Base-by-base conservation (phyloP, 2,888 invertebrate genomes). In the Andrena bucephala region DNA sequence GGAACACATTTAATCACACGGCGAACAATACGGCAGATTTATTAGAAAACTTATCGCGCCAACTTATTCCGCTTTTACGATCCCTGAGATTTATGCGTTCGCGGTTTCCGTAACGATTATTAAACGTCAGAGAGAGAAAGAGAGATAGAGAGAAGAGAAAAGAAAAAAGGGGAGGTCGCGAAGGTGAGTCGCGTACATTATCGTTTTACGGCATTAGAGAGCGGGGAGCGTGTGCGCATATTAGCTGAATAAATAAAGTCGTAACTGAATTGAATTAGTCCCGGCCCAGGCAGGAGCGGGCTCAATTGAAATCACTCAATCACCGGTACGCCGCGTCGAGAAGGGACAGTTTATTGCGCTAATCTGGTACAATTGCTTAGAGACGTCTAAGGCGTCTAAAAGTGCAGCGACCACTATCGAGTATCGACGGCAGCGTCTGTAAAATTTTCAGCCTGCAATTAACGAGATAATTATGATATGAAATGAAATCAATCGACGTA, bases 291-390 rank as follows among this genome's bases (percentile, higher is more conserved):
- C 42, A 16, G 42, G 72, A 86, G 86, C 87, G 89, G 89, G 91
- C 89, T 84, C 89, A 90, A 91, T 90, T 90, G 90, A 91, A 88
- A 91, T 90, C 88, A 88, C 88, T 90, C 90, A 89, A 91, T 92
- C 90, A 91, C 87, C 84, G 69, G 66, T 66, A 54, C 67, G 72
- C 60, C 62, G 59, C 65, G 70, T 57, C 71, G 69, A 69, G 72
- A 80, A 75, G 79, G 70, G 74, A 69, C 62, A 77, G 75, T 52
- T 84, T 50, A 52, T 50, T 74, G 70, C 77, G 73, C 72, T 89
- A 90, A 90, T 91, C 89, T 85, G 86, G 78, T 67, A 84, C 87
- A 89, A 91, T 90, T 90, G 89, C 74, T 57, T 57, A 24, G 57
- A 36, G 42, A 65, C 36, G 50, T 74, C 48, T 60, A 29, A 70